Percentiles rank a stretch among this genome's conserved stretches.
phyloP scores from a whole-genome alignment of 92 coral and sea anemone species.

The Plumapathes pennacea region DNA sequence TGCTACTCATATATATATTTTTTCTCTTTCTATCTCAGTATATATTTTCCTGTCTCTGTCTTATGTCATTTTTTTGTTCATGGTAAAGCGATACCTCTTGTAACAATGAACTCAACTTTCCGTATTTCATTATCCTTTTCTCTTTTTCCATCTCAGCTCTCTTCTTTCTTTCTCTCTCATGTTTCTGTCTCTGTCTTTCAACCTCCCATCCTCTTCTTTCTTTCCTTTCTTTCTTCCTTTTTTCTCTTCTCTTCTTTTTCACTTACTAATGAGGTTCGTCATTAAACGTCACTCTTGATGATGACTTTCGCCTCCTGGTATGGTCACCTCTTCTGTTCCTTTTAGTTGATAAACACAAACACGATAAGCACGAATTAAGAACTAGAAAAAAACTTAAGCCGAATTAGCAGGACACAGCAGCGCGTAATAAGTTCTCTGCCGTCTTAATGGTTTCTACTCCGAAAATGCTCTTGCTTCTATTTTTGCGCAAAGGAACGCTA shows the following conservation, averaged over 20 bases:
- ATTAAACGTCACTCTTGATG: slow-evolving; percentile 54
- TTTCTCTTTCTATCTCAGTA: not conserved
- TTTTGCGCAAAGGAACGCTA: not conserved
- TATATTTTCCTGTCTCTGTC: too few species aligned
- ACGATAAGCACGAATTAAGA: not conserved
- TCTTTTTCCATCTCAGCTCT: not conserved
- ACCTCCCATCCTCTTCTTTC: too few species aligned
- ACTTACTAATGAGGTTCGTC: slow-evolving; percentile 77
- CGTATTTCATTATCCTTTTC: not conserved
- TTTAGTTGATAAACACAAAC: slow-evolving; percentile 9
- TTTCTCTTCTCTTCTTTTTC: not conserved
- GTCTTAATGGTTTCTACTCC: too few species aligned
- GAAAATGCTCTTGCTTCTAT: not conserved
- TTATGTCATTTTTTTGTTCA: too few species aligned
- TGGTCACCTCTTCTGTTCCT: slow-evolving; percentile 46
- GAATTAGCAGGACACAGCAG: not conserved
- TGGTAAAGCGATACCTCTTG: not conserved
- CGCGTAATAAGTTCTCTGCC: too few species aligned
- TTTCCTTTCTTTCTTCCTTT: too few species aligned
- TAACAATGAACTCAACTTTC: too few species aligned
- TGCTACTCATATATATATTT: not conserved
- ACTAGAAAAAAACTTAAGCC: not conserved
- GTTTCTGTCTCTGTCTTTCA: not conserved
- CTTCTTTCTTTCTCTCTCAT: too few species aligned
- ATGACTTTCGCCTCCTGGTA: slow-evolving; percentile 36